phyloP scores from a whole-genome alignment of 2,797 vertebrate genomes.

The Dallia pectoralis region DNA sequence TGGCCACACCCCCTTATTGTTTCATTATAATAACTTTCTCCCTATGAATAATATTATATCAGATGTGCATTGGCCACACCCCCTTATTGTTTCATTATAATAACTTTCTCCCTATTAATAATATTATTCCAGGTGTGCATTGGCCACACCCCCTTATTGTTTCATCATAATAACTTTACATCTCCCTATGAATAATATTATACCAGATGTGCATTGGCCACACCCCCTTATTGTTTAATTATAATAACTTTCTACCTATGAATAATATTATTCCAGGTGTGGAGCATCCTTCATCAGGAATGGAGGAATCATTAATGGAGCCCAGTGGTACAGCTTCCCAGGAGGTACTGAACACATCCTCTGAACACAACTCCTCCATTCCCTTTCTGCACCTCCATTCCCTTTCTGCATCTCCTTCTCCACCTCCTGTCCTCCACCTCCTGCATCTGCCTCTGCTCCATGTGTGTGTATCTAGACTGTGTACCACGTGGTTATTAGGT shows the following conservation, averaged over 20 bases:
- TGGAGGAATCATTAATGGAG: slow-evolving; percentile 92
- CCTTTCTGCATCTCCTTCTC: neutral
- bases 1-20: too few species aligned
- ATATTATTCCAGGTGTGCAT: neutral
- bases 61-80: too few species aligned
- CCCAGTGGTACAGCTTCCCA: slow-evolving; percentile 95
- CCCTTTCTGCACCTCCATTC: too few species aligned
- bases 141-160: too few species aligned
- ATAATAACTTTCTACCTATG: too few species aligned
- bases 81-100: too few species aligned
- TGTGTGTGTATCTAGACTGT: neutral
- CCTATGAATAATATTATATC: neutral
- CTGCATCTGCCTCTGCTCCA: neutral
- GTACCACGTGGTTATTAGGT: too few species aligned
- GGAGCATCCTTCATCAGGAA: slow-evolving; percentile 45
- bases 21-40: neutral
- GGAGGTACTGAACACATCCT: slow-evolving; percentile 80
- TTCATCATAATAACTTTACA: neutral
- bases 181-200: neutral
- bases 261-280: neutral
- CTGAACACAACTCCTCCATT: slow-evolving; percentile 1
- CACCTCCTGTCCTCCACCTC: neutral
- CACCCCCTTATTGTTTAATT: too few species aligned
- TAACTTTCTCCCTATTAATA: neutral
- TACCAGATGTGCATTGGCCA: too few species aligned